Base-by-base conservation (phyloP, 2,113 vertebrate species). In the Felis catus region DNA sequence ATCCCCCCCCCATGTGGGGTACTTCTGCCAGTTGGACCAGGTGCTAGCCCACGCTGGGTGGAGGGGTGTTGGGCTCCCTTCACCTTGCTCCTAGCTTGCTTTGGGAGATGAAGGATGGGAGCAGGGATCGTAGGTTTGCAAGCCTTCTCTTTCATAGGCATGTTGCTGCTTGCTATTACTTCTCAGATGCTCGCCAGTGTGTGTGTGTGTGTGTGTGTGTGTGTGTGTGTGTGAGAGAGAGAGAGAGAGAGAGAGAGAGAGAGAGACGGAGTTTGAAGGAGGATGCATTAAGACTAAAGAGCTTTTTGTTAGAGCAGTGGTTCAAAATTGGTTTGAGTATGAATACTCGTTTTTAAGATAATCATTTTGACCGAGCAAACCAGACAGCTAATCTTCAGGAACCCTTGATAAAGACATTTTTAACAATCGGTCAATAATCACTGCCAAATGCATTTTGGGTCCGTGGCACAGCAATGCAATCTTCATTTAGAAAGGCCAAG, bases 321-420 rank as follows among this genome's bases (percentile, higher is more conserved):
- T 82, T 94, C 51, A 29, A 33, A 68, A 51, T 84, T 92, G 14
- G 95, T 95, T 45, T 70, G 85, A 89, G 31, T 93, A n/a, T 83
- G 33, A 94, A 94, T 48, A 84, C 11, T 11, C 27, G 31, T 78
- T 92, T 91, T 66, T 61, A 91, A 97, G 39, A 82, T 66, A 94
- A 70, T 55, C 10, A 76, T 83, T 80, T 94, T 84, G 68, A 53
- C 53, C 61, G 87, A 95, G 41, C 4, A 94, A 71, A 85, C 91
- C 25, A 83, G 91, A 41, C n/a, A 70, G 36, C 58, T 91, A 85
- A 66, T 82, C 36, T 73, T 86, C 27, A 39, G 48, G 33, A 33
- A 89, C 25, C 2, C 31, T 78, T 95, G 16, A 86, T 82, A 89
- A 92, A 76, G 8, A 85, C 11, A 36, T 65, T 45, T 87, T 65